Evolutionary conservation across 2,797 vertebrate genomes (phyloP).

Genomic region (Chelonia mydas): DNA sequence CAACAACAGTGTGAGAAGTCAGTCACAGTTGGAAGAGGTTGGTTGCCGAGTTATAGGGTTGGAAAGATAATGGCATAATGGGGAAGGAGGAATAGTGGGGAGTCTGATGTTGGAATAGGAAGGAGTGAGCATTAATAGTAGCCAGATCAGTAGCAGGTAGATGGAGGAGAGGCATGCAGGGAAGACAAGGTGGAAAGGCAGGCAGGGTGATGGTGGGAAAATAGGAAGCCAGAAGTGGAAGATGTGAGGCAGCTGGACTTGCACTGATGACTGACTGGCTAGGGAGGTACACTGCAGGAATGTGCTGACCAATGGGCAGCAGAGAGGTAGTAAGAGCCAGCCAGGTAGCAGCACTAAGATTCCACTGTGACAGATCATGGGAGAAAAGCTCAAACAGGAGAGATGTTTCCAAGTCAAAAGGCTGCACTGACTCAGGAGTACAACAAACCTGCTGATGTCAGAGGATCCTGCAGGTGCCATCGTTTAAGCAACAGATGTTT

Average conservation of each 20-base stretch:
- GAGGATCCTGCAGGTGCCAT: neutral
- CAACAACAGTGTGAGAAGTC: neutral
- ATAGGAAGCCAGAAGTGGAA: neutral
- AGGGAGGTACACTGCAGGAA: neutral
- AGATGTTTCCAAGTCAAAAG: neutral
- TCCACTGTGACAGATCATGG: neutral
- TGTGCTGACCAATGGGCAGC: neutral
- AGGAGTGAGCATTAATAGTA: neutral
- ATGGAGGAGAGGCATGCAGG: neutral
- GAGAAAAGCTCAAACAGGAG: neutral
- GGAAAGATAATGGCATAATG: neutral
- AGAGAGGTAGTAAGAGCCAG: neutral
- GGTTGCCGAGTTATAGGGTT: neutral
- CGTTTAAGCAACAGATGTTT: neutral
- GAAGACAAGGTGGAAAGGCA: neutral
- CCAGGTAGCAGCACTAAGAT: neutral
- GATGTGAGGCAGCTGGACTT: neutral
- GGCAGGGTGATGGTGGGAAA: rapidly evolving
- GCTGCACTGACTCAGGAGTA: neutral
- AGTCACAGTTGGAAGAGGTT: neutral
- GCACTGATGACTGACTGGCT: neutral
- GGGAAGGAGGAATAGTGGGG: neutral
- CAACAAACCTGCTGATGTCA: neutral
- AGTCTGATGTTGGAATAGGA: neutral
- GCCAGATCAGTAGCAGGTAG: neutral